phyloP scores from a whole-genome alignment of 1,140 invertebrate genomes.

The Habropoda laboriosa region DNA sequence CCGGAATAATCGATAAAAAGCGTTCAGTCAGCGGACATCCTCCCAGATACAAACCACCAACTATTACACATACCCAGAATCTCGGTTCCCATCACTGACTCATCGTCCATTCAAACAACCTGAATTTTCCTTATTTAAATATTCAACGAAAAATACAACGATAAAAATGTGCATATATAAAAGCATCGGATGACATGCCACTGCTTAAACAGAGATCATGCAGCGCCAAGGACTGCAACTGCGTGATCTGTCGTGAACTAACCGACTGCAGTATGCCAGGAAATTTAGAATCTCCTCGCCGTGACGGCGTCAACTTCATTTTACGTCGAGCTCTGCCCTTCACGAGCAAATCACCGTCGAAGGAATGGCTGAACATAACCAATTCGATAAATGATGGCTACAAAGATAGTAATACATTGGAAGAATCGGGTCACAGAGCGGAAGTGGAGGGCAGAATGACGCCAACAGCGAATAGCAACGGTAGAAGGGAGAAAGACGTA shows the following conservation, averaged over 20 bases:
- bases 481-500: constrained; percentile 77
- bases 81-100: not conserved
- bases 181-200: constrained; percentile 42
- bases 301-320: constrained; percentile 83
- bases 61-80: not conserved
- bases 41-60: not conserved
- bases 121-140: not conserved
- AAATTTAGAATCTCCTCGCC: constrained; percentile 13
- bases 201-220: constrained; percentile 45
- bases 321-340: constrained; percentile 83
- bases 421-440: constrained; percentile 60
- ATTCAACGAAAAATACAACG: not conserved
- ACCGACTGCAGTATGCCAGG: constrained; percentile 75
- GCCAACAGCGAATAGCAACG: constrained; percentile 48
- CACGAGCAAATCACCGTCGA: constrained; percentile 76
- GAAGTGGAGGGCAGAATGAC: not conserved
- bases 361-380: constrained; percentile 81
- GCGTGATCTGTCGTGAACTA: constrained; percentile 84
- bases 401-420: constrained; percentile 77
- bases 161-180: not conserved
- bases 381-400: constrained; percentile 78
- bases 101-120: not conserved
- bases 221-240: constrained; percentile 78
- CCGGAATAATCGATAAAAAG: not conserved
- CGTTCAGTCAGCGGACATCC: not conserved